A percentile compares a stretch with the other conserved stretches of the same genome.
Evolutionary conservation across 2,888 invertebrate genomes (phyloP).

Genomic region (Elmis aenea): DNA sequence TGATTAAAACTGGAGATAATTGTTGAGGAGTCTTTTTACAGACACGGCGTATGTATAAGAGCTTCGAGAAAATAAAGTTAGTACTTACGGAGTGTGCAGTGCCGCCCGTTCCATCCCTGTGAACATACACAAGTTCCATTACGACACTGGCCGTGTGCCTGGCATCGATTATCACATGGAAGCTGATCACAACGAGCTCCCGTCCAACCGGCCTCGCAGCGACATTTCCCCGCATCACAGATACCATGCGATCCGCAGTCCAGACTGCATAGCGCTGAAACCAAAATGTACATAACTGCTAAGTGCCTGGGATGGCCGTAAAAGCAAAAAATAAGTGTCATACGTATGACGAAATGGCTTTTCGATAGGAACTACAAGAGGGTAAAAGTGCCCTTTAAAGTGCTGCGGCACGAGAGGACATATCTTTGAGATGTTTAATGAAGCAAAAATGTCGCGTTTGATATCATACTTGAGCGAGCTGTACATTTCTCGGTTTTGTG

Average conservation of each 20-base stretch:
- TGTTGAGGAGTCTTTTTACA: slow-evolving; percentile 1
- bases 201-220: slow-evolving; percentile 90
- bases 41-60: background rate
- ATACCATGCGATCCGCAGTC: slow-evolving; percentile 93
- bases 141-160: slow-evolving; percentile 93
- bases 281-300: slow-evolving; percentile 14
- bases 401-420: slow-evolving; percentile 5
- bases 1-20: too few relatives aligned
- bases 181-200: slow-evolving; percentile 88
- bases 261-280: slow-evolving; percentile 80
- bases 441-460: slow-evolving; percentile 10
- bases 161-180: slow-evolving; percentile 87
- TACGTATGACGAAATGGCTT: too few relatives aligned
- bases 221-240: slow-evolving; percentile 87
- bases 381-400: slow-evolving; percentile 8
- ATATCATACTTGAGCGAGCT: slow-evolving; percentile 9
- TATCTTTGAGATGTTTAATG: slow-evolving; percentile 9
- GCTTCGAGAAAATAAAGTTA: background rate
- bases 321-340: too few relatives aligned
- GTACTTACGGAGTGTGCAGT: slow-evolving; percentile 90
- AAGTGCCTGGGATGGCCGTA: too few relatives aligned
- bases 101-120: slow-evolving; percentile 97
- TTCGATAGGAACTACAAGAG: background rate
- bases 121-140: slow-evolving; percentile 98
- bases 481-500: background rate